These are phyloP conservation scores for Oppia nitens DNA, from an alignment of 1,140 invertebrate species.

Conservation along the genomic window DNA sequence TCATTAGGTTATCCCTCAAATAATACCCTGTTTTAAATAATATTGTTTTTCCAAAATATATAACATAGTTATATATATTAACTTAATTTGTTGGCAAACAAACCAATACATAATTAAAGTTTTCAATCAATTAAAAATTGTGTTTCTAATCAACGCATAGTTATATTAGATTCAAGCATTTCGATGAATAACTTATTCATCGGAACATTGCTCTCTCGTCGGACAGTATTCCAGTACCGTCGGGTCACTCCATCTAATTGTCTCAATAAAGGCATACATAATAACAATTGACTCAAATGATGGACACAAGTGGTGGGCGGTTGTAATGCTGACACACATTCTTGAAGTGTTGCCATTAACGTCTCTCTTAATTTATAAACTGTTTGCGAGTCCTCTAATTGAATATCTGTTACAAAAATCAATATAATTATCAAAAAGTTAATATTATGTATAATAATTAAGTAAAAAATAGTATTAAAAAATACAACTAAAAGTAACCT, in stretches of 20 bases:
- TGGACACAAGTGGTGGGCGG: constrained; percentile 6
- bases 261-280: constrained; percentile 68
- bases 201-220: constrained; percentile 65
- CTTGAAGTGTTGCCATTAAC: constrained; percentile 64
- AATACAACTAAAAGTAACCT: constrained; percentile 1
- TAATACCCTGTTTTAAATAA: too few species aligned
- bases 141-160: not conserved
- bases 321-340: constrained; percentile 61
- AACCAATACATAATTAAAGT: too few species aligned
- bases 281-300: constrained; percentile 59
- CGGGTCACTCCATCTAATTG: constrained; percentile 73
- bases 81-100: too few species aligned
- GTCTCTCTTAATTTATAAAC: constrained; percentile 70
- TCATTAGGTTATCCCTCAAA: too few species aligned
- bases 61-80: too few species aligned
- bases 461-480: constrained; percentile 10
- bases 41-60: too few species aligned
- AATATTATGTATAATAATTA: too few species aligned
- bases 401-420: constrained; percentile 46
- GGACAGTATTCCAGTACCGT: constrained; percentile 72
- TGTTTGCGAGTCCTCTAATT: constrained; percentile 62
- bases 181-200: constrained; percentile 96
- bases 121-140: too few species aligned
- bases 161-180: constrained; percentile 60
- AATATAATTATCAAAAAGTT: constrained; percentile 11